Conservation (phyloP, 2,113 vertebrate genomes). For the Dasyprocta punctata region DNA sequence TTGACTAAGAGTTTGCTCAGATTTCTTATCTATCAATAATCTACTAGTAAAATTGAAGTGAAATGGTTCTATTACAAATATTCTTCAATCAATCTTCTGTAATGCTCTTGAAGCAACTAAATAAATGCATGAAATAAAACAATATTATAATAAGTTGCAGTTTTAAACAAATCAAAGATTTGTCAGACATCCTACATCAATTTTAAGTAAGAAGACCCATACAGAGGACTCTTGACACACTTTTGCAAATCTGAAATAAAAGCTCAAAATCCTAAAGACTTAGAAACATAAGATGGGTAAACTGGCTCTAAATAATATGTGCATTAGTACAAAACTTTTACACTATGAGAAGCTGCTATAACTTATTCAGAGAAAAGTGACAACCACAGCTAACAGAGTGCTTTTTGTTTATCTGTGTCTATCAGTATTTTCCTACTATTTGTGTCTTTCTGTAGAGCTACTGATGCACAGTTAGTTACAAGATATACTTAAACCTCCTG, state of each 20-base stretch:
- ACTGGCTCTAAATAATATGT: conserved; percentile 45
- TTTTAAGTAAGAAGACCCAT: background rate
- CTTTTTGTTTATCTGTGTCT: background rate
- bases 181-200: background rate
- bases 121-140: background rate
- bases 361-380: background rate
- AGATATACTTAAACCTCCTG: background rate
- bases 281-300: conserved; percentile 76
- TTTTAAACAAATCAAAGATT: conserved; percentile 4
- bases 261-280: conserved; percentile 59
- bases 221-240: background rate
- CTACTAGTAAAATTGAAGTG: background rate
- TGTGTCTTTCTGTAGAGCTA: background rate
- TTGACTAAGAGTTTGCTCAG: background rate
- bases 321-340: background rate
- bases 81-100: background rate
- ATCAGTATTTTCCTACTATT: background rate
- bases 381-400: background rate
- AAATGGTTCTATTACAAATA: background rate
- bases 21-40: background rate
- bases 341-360: background rate
- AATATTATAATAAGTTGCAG: background rate
- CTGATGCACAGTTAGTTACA: background rate
- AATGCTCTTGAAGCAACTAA: background rate
- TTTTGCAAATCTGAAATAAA: conserved; percentile 1